These are phyloP conservation scores for Sarcophaga peregrina DNA, from an alignment of 1,140 invertebrate species.

Conservation along the genomic window DNA sequence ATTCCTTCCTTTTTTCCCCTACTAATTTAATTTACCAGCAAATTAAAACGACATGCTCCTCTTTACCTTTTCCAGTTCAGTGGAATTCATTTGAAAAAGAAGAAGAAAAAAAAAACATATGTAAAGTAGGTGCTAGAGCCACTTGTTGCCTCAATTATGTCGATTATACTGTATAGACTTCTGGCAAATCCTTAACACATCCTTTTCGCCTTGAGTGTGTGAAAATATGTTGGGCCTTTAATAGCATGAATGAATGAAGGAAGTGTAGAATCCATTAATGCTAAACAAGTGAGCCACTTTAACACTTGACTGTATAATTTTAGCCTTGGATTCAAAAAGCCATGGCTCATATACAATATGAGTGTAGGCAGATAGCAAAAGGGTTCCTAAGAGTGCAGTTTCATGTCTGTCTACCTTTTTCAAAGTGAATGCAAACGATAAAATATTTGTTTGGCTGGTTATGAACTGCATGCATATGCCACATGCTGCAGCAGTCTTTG, in stretches of 20 bases:
- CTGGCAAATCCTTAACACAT: not conserved
- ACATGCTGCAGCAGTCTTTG: not conserved
- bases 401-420: not conserved
- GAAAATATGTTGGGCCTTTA: slow-evolving; percentile 14
- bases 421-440: not conserved
- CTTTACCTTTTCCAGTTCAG: no score
- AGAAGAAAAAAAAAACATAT: no score
- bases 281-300: slow-evolving; percentile 25
- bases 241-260: not conserved
- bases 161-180: slow-evolving; percentile 1
- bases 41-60: no score
- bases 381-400: slow-evolving; percentile 7
- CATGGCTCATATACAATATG: not conserved
- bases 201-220: slow-evolving; percentile 21
- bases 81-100: no score
- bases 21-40: no score
- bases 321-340: not conserved
- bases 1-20: no score
- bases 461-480: not conserved
- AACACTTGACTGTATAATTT: slow-evolving; percentile 43
- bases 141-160: slow-evolving; percentile 32
- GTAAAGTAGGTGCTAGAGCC: slow-evolving; percentile 20
- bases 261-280: not conserved
- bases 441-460: not conserved
- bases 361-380: not conserved